These are phyloP conservation scores for Vanessa tameamea DNA, from an alignment of 1,140 invertebrate genomes.

Conservation along the genomic window DNA sequence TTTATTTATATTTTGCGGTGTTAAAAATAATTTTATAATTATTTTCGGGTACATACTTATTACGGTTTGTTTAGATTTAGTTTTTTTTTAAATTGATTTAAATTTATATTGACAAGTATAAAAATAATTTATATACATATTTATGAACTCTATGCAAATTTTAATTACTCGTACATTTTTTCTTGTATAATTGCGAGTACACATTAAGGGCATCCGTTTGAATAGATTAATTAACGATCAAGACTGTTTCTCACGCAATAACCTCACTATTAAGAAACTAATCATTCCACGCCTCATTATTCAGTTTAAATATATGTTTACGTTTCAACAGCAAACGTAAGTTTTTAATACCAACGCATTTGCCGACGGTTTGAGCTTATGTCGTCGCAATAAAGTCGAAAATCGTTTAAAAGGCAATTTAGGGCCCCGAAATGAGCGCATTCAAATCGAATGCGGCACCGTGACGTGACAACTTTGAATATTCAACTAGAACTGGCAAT, in stretches of 20 bases:
- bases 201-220: constrained; percentile 4
- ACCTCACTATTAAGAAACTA: constrained; percentile 25
- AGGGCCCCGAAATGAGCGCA: constrained; percentile 20
- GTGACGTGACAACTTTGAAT: constrained; percentile 72
- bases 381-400: constrained; percentile 22
- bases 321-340: constrained; percentile 15
- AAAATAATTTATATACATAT: neutral
- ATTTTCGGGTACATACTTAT: no score
- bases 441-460: constrained; percentile 56
- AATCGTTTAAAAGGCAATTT: constrained; percentile 27
- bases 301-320: constrained; percentile 21
- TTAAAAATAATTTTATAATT: no score
- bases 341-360: neutral
- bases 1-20: no score
- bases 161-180: constrained; percentile 3
- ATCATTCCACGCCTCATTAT: constrained; percentile 24
- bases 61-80: no score
- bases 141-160: neutral
- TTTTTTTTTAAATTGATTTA: no score
- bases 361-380: constrained; percentile 1
- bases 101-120: no score
- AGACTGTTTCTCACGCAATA: constrained; percentile 18
- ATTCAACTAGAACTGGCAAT: constrained; percentile 74
- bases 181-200: neutral
- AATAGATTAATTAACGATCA: constrained; percentile 5